These are phyloP conservation scores for Hipparchia sbordonii DNA, from an alignment of 2,888 invertebrate species.

Conservation along the genomic window DNA sequence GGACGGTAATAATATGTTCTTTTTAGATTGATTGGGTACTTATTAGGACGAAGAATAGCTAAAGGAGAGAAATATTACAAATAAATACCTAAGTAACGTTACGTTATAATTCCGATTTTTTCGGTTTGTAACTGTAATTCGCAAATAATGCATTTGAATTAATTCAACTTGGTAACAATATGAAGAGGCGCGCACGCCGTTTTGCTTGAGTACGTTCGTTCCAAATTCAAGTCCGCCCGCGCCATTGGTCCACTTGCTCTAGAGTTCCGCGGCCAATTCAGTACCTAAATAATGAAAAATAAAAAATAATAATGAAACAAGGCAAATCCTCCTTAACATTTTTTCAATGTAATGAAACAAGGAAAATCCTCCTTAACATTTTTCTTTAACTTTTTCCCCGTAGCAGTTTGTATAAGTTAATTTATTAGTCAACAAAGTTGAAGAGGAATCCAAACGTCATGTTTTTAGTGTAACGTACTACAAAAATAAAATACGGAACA, in stretches of 20 bases:
- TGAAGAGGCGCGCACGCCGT: conserved; percentile 48
- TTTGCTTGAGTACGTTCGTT: conserved; percentile 49
- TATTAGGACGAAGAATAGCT: background rate
- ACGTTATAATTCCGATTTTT: background rate
- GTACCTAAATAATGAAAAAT: background rate
- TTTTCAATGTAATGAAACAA: background rate
- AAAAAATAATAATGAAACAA: background rate
- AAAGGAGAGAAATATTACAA: too few relatives aligned
- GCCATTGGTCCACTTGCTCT: conserved; percentile 51
- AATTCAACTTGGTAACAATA: conserved; percentile 30
- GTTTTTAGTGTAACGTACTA: too few relatives aligned
- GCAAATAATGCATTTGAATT: conserved; percentile 27
- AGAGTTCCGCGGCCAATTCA: conserved; percentile 41
- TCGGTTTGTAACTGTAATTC: background rate
- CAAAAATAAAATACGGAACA: too few relatives aligned
- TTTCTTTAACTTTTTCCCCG: background rate
- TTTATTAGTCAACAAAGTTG: too few relatives aligned
- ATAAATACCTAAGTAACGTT: background rate
- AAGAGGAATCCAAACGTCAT: too few relatives aligned
- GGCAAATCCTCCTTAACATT: background rate
- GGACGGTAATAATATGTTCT: too few relatives aligned
- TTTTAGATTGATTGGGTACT: too few relatives aligned
- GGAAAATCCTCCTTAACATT: background rate
- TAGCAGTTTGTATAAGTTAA: too few relatives aligned
- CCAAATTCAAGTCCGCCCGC: conserved; percentile 48